Evolutionary conservation across 2,888 invertebrate species (phyloP).

Genomic region (Entomobrya proxima): DNA sequence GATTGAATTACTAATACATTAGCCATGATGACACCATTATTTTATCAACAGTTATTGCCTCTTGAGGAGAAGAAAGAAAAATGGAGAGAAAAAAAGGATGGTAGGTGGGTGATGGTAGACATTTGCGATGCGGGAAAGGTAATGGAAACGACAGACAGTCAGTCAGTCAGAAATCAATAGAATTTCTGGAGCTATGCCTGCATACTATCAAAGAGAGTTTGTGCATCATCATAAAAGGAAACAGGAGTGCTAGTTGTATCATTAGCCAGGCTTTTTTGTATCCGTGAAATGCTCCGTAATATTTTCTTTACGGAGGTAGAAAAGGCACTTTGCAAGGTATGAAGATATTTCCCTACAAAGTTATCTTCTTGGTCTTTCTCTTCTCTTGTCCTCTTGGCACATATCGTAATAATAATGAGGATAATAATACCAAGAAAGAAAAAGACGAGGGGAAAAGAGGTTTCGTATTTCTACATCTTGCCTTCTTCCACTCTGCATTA

Average conservation of each 20-base stretch:
- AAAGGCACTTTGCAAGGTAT: background rate
- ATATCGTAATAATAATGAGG: slow-evolving; percentile 12
- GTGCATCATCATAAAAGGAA: background rate
- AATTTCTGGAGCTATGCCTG: background rate
- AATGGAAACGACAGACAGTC: background rate
- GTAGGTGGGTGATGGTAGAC: no score
- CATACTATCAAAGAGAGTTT: background rate
- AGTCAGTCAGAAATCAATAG: slow-evolving; percentile 47
- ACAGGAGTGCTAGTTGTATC: no score
- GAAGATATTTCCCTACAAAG: background rate
- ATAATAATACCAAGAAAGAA: background rate
- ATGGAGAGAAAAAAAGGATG: background rate
- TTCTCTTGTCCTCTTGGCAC: background rate
- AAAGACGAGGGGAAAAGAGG: background rate
- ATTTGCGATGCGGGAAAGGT: background rate
- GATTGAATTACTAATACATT: slow-evolving; percentile 59
- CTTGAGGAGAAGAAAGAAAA: background rate
- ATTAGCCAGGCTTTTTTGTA: no score
- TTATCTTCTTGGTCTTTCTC: background rate
- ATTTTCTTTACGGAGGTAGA: background rate
- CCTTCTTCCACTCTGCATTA: background rate
- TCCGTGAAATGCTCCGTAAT: no score
- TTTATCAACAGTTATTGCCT: slow-evolving; percentile 33
- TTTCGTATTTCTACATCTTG: slow-evolving; percentile 5
- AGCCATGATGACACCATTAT: slow-evolving; percentile 49